These are phyloP conservation scores for Caligus rogercresseyi DNA, from an alignment of 1,140 invertebrate genomes.

Conservation along the genomic window DNA sequence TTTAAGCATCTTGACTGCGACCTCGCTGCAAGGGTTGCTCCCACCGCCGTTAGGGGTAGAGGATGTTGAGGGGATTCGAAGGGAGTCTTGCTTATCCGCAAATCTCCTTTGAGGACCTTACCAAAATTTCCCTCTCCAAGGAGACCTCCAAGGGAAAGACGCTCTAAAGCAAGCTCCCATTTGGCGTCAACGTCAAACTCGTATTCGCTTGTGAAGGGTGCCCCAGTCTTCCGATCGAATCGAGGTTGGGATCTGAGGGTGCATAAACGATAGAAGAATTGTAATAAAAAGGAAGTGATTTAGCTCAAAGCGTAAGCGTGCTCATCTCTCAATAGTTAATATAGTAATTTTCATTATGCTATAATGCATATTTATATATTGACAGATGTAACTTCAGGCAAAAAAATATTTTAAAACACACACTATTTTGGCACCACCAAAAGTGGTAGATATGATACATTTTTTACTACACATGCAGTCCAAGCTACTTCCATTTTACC, in stretches of 20 bases:
- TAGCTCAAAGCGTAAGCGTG: no score
- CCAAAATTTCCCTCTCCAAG: constrained; percentile 94
- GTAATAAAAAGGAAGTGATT: no score
- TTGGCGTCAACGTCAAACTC: background rate
- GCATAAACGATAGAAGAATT: no score
- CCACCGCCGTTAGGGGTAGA: background rate
- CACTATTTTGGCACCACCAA: no score
- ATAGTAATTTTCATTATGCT: no score
- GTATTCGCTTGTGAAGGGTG: background rate
- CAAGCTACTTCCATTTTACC: no score
- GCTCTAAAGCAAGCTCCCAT: constrained; percentile 90
- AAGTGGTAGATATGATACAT: no score
- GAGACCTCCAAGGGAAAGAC: constrained; percentile 82
- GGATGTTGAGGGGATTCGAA: background rate
- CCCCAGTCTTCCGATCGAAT: background rate
- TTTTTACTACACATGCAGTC: no score
- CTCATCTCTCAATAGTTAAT: no score
- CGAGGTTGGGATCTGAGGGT: background rate
- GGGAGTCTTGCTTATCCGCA: background rate
- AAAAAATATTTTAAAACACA: no score
- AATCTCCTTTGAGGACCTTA: constrained; percentile 79
- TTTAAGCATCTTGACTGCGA: constrained; percentile 23
- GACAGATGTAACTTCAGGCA: no score
- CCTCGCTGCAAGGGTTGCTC: background rate
- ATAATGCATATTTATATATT: no score